Conservation (phyloP, 1,140 invertebrate genomes). For the Calliopsis andreniformis region DNA sequence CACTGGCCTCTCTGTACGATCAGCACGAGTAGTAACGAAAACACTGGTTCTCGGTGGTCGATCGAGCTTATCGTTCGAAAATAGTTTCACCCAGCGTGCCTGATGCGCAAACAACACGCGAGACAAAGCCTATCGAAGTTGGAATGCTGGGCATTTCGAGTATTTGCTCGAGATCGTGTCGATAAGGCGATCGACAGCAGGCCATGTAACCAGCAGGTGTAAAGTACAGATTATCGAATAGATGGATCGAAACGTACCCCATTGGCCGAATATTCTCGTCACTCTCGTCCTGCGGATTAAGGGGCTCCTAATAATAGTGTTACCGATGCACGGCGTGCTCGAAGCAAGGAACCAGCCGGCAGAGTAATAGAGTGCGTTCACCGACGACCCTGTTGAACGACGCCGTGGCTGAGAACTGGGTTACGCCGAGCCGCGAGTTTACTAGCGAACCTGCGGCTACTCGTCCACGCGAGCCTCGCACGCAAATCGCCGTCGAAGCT, state of each 20-base stretch:
- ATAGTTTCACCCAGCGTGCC: neutral
- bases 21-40: slow-evolving; percentile 10
- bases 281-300: slow-evolving; percentile 9
- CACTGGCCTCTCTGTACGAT: neutral
- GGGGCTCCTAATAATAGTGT: slow-evolving; percentile 50
- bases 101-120: neutral
- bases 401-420: slow-evolving; percentile 56
- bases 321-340: slow-evolving; percentile 35
- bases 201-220: neutral
- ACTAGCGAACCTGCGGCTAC: slow-evolving; percentile 31
- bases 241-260: neutral
- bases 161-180: neutral
- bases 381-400: slow-evolving; percentile 48
- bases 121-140: neutral
- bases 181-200: neutral
- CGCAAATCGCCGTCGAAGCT: slow-evolving; percentile 27
- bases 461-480: slow-evolving; percentile 2
- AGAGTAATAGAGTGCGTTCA: slow-evolving; percentile 57
- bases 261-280: neutral
- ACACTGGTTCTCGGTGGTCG: slow-evolving; percentile 19
- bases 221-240: neutral
- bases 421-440: slow-evolving; percentile 44
- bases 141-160: neutral
- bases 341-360: slow-evolving; percentile 41
- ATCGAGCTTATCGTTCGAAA: neutral